Evolutionary conservation across 1,140 invertebrate genomes (phyloP).

Genomic region (Zaprionus ornatus): DNA sequence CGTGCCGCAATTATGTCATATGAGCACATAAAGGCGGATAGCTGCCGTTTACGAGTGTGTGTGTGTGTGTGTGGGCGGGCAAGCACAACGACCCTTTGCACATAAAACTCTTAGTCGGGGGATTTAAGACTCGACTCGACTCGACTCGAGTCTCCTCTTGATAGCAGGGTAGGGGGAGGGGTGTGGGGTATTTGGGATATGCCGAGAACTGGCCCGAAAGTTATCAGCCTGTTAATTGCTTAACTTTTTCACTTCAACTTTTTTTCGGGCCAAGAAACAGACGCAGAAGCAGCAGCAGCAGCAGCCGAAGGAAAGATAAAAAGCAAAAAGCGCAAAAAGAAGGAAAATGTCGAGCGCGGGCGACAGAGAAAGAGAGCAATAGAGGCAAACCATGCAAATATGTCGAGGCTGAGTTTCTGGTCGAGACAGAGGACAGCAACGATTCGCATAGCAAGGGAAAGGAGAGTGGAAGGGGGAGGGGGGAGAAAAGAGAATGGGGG

Average conservation of each 20-base stretch:
- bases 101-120: conserved; percentile 72
- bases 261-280: conserved; percentile 63
- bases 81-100: conserved; percentile 49
- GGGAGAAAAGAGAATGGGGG: neutral
- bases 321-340: conserved; percentile 52
- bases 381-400: conserved; percentile 61
- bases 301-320: conserved; percentile 57
- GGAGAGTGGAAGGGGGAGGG: neutral
- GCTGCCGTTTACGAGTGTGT: conserved; percentile 19
- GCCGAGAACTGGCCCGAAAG: conserved; percentile 62
- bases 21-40: conserved; percentile 66
- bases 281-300: conserved; percentile 27
- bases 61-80: neutral
- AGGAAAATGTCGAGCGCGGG: conserved; percentile 20
- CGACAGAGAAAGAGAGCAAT: conserved; percentile 9
- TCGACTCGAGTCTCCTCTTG: neutral
- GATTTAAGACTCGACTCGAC: conserved; percentile 9
- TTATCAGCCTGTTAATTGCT: conserved; percentile 82
- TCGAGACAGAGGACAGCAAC: conserved; percentile 16
- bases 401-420: conserved; percentile 14
- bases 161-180: neutral
- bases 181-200: neutral
- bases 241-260: conserved; percentile 83
- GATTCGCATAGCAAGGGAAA: conserved; percentile 11
- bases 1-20: conserved; percentile 73